Conservation (phyloP, 2,113 vertebrate species). For the Corythoichthys haematopterus region DNA sequence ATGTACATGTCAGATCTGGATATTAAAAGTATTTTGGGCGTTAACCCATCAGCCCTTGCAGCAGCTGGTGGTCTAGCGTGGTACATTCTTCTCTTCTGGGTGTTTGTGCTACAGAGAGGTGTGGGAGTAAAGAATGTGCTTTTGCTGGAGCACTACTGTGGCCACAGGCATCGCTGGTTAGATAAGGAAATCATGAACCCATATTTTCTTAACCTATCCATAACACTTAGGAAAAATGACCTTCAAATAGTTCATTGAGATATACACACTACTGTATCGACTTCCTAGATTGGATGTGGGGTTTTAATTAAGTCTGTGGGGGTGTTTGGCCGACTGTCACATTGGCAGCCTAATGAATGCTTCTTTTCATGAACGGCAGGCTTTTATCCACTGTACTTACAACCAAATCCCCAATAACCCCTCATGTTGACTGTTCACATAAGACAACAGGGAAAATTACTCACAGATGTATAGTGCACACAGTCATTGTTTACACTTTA, state of each 20-base stretch:
- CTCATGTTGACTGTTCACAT: slow-evolving; percentile 31
- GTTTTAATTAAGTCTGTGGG: slow-evolving; percentile 27
- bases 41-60: slow-evolving; percentile 36
- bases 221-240: background rate
- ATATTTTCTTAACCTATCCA: slow-evolving; percentile 8
- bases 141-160: slow-evolving; percentile 42
- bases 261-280: slow-evolving; percentile 3
- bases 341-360: slow-evolving; percentile 61
- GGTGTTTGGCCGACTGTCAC: slow-evolving; percentile 40
- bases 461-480: background rate
- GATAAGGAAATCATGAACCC: slow-evolving; percentile 28
- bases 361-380: slow-evolving; percentile 56
- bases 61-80: slow-evolving; percentile 60
- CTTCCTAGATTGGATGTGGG: slow-evolving; percentile 9
- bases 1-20: slow-evolving; percentile 23
- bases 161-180: slow-evolving; percentile 35
- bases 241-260: slow-evolving; percentile 5
- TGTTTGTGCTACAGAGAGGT: slow-evolving; percentile 31
- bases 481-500: background rate
- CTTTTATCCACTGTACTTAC: slow-evolving; percentile 55
- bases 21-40: slow-evolving; percentile 38
- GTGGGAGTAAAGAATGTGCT: slow-evolving; percentile 39
- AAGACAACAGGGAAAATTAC: slow-evolving; percentile 4
- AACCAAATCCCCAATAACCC: slow-evolving; percentile 47
- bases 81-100: slow-evolving; percentile 54